Conservation (phyloP, 2,888 invertebrate species). For the Drosophila infuscata region DNA sequence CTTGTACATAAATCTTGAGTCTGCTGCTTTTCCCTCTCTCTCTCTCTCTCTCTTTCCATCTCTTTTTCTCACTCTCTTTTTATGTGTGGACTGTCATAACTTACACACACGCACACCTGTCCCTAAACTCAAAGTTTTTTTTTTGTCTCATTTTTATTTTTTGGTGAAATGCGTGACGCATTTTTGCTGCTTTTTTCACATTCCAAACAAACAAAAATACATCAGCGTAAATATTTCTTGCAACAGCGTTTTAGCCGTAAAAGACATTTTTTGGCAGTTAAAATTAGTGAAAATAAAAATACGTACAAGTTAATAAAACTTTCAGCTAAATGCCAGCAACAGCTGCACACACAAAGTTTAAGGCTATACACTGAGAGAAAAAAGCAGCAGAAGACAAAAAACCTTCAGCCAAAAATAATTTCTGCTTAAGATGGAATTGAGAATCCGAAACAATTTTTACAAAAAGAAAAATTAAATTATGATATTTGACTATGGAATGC, state of each 20-base stretch:
- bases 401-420: neutral
- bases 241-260: conserved; percentile 42
- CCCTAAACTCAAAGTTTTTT: conserved; percentile 26
- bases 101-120: conserved; percentile 41
- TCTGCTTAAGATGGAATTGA: neutral
- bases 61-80: conserved; percentile 22
- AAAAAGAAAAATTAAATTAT: rapidly evolving
- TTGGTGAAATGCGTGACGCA: conserved; percentile 71
- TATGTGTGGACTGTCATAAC: conserved; percentile 65
- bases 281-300: conserved; percentile 19
- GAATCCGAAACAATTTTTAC: neutral
- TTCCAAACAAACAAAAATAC: conserved; percentile 46
- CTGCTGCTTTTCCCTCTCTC: conserved; percentile 10
- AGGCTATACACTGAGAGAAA: conserved; percentile 7
- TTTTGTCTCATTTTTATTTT: conserved; percentile 24
- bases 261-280: neutral
- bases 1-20: conserved; percentile 75
- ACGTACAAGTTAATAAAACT: conserved; percentile 19
- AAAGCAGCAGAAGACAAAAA: neutral
- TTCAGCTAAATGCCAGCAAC: conserved; percentile 52
- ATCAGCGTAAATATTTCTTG: conserved; percentile 53
- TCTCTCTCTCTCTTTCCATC: no score
- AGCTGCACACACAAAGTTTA: conserved; percentile 25
- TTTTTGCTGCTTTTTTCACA: conserved; percentile 57
- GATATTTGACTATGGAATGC: no score